Conservation (phyloP, 1,140 invertebrate genomes). For the Pseudobourletiella spinata region DNA sequence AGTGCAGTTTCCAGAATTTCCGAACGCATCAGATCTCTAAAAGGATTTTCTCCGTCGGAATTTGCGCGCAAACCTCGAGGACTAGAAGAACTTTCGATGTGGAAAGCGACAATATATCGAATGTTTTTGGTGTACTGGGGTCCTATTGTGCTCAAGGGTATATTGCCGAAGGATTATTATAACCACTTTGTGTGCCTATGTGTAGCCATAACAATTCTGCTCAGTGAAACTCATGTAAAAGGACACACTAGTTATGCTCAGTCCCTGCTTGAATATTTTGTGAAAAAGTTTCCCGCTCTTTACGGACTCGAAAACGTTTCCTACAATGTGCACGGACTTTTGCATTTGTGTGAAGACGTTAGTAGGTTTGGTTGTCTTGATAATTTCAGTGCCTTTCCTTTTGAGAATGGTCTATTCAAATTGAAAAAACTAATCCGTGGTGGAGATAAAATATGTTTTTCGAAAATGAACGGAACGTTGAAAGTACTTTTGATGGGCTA, state of each 20-base stretch:
- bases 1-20: neutral
- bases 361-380: neutral
- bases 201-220: neutral
- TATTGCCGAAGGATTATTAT: constrained; percentile 26
- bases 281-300: constrained; percentile 7
- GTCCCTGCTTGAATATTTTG: constrained; percentile 3
- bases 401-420: constrained; percentile 15
- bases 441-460: no score
- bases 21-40: constrained; percentile 3
- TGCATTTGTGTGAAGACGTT: constrained; percentile 12
- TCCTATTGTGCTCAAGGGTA: constrained; percentile 39
- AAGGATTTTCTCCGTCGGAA: constrained; percentile 36
- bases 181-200: neutral
- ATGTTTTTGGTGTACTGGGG: constrained; percentile 44
- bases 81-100: constrained; percentile 39
- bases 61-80: constrained; percentile 41
- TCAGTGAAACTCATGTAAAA: neutral
- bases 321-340: constrained; percentile 15
- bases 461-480: no score
- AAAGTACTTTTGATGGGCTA: no score
- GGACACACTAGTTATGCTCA: neutral
- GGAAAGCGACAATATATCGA: constrained; percentile 46
- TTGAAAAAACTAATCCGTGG: neutral
- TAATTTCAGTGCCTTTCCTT: constrained; percentile 16
- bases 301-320: constrained; percentile 2